Evolutionary conservation across 2,113 vertebrate genomes (phyloP).

Genomic region (Nyctereutes procyonoides): DNA sequence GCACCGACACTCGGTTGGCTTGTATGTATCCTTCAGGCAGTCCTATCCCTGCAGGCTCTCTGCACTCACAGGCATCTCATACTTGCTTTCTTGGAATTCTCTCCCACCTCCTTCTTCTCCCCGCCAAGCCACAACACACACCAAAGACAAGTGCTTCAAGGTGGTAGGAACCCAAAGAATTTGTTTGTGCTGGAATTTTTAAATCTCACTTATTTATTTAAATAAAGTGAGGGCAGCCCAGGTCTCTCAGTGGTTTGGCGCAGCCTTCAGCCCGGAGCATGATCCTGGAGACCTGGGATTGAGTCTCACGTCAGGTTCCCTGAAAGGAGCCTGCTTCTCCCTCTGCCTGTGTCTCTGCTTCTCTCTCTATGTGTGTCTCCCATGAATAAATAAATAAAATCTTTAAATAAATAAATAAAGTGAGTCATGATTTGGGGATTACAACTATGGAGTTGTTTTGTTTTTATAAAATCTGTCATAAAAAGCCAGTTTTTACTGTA

Average conservation of each 20-base stretch:
- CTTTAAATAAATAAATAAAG: constrained; percentile 4
- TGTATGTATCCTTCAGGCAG: not conserved
- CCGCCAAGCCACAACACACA: not conserved
- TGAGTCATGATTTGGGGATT: not conserved
- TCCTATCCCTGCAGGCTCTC: not conserved
- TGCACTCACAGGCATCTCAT: not conserved
- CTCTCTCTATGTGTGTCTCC: too few relatives aligned
- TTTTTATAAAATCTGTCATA: not conserved
- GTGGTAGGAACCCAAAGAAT: not conserved
- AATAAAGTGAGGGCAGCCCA: not conserved
- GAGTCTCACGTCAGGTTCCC: too few relatives aligned
- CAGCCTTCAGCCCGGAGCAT: too few relatives aligned
- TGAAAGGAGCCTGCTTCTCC: too few relatives aligned
- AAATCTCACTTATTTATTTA: constrained; percentile 61
- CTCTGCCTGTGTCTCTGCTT: too few relatives aligned
- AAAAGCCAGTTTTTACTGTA: constrained; percentile 23
- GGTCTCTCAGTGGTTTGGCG: too few relatives aligned
- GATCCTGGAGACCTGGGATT: too few relatives aligned
- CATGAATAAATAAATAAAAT: too few relatives aligned
- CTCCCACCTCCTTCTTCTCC: not conserved
- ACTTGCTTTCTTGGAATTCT: constrained; percentile 24
- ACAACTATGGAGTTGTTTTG: not conserved
- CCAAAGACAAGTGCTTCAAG: constrained; percentile 22
- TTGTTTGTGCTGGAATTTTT: constrained; percentile 31
- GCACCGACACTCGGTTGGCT: not conserved